A percentile compares a stretch with the other conserved stretches of the same genome.
These are phyloP conservation scores for Knipowitschia caucasica DNA, from an alignment of 2,797 vertebrate genomes.

Conservation along the genomic window DNA sequence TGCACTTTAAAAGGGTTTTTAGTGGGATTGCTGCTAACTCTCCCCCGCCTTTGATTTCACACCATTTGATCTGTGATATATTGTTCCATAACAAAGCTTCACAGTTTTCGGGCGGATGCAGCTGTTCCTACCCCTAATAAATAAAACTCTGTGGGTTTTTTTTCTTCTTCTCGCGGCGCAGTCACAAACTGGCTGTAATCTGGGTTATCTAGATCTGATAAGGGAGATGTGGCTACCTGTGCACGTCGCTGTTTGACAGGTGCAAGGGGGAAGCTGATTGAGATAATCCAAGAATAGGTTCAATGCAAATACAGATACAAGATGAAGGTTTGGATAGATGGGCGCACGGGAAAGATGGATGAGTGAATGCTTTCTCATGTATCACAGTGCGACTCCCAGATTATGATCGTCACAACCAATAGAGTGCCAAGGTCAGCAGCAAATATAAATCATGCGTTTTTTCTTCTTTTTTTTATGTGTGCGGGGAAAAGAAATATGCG, in stretches of 20 bases:
- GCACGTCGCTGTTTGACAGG: constrained; percentile 84
- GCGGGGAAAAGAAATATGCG: constrained; percentile 30
- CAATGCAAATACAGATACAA: constrained; percentile 89
- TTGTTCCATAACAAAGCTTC: constrained; percentile 78
- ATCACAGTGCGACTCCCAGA: constrained; percentile 83
- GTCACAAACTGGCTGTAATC: constrained; percentile 76
- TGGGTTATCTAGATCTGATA: constrained; percentile 84
- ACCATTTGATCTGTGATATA: constrained; percentile 78
- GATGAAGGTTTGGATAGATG: constrained; percentile 84
- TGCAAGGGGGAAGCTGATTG: constrained; percentile 84
- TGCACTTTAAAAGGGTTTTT: constrained; percentile 68
- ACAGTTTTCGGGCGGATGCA: constrained; percentile 82
- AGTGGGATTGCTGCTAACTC: constrained; percentile 73
- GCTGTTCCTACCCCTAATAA: constrained; percentile 78
- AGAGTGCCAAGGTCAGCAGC: constrained; percentile 74
- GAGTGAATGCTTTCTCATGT: constrained; percentile 81
- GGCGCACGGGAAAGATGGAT: constrained; percentile 80
- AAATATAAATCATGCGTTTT: constrained; percentile 69
- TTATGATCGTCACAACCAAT: constrained; percentile 77
- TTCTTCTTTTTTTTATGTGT: constrained; percentile 14
- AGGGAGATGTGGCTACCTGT: constrained; percentile 81
- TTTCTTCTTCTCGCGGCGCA: constrained; percentile 58
- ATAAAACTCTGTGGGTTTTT: constrained; percentile 59
- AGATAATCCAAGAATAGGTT: constrained; percentile 86
- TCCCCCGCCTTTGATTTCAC: constrained; percentile 72